Conservation (phyloP, 1,140 invertebrate species). For the Popillia japonica region DNA sequence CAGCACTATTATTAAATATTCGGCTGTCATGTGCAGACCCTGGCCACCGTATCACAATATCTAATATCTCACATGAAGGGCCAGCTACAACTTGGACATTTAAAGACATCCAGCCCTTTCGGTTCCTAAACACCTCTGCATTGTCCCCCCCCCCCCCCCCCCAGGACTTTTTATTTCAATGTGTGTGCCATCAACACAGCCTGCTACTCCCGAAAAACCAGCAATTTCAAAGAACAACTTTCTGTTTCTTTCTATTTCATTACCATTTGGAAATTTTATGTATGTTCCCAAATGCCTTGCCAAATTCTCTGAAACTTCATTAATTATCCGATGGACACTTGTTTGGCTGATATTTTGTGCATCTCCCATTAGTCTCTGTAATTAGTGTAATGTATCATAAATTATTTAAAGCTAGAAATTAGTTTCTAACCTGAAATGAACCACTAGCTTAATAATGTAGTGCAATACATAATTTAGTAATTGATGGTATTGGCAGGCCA, state of each 20-base stretch:
- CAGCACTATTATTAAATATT: constrained; percentile 36
- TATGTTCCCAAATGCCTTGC: constrained; percentile 8
- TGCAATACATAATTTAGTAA: too few relatives aligned
- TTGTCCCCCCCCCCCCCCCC: too few relatives aligned
- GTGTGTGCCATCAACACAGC: constrained; percentile 30
- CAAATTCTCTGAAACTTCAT: constrained; percentile 20
- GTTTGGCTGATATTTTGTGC: too few relatives aligned
- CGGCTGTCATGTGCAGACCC: constrained; percentile 35
- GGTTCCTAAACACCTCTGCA: constrained; percentile 38
- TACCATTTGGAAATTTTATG: constrained; percentile 16
- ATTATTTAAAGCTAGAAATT: too few relatives aligned
- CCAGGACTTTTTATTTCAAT: constrained; percentile 32
- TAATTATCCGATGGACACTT: too few relatives aligned
- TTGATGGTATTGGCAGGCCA: too few relatives aligned
- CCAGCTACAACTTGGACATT: constrained; percentile 37
- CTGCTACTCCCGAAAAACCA: constrained; percentile 36
- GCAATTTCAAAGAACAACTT: constrained; percentile 12
- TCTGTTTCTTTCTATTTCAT: background rate
- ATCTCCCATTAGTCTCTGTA: too few relatives aligned
- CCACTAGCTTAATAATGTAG: too few relatives aligned
- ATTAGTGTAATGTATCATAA: too few relatives aligned
- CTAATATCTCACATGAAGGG: constrained; percentile 22
- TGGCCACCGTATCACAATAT: constrained; percentile 36
- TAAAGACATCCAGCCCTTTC: constrained; percentile 30
- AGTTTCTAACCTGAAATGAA: too few relatives aligned